Percentiles rank a stretch among this genome's conserved stretches.
Conservation (phyloP, 2,797 vertebrate species). For the Sphenopsis melanotis region DNA sequence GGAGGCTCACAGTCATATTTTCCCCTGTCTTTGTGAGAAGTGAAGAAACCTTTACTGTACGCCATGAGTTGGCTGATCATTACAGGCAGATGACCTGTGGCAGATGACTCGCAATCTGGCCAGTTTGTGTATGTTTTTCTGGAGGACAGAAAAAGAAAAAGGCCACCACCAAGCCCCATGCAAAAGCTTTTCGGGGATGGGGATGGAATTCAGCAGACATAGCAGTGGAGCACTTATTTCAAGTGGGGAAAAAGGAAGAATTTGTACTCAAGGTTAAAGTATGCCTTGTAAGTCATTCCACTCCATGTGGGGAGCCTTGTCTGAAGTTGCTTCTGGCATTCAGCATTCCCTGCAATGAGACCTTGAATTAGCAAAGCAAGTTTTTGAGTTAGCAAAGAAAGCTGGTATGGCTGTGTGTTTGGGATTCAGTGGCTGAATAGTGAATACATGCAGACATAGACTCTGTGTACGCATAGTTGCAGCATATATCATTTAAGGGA, state of each 20-base stretch:
- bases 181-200: not conserved
- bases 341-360: not conserved
- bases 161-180: rapidly evolving
- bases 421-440: not conserved
- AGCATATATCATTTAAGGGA: not conserved
- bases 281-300: not conserved
- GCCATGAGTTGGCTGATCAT: rapidly evolving
- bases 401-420: not conserved
- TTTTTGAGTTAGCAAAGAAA: not conserved
- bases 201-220: not conserved
- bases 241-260: not conserved
- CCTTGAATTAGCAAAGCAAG: not conserved
- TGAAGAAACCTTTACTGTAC: rapidly evolving
- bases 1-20: rapidly evolving
- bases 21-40: not conserved
- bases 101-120: not conserved
- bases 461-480: not conserved
- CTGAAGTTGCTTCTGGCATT: not conserved
- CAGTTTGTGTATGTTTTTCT: not conserved
- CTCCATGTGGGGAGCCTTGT: not conserved
- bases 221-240: not conserved
- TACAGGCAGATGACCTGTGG: not conserved
- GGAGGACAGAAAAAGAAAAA: not conserved
- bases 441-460: too few relatives aligned
- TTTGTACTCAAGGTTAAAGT: not conserved